Percentiles rank a stretch among this genome's conserved stretches.
phyloP scores from a whole-genome alignment of 2,113 vertebrate genomes.

The Mormoops blainvillei region DNA sequence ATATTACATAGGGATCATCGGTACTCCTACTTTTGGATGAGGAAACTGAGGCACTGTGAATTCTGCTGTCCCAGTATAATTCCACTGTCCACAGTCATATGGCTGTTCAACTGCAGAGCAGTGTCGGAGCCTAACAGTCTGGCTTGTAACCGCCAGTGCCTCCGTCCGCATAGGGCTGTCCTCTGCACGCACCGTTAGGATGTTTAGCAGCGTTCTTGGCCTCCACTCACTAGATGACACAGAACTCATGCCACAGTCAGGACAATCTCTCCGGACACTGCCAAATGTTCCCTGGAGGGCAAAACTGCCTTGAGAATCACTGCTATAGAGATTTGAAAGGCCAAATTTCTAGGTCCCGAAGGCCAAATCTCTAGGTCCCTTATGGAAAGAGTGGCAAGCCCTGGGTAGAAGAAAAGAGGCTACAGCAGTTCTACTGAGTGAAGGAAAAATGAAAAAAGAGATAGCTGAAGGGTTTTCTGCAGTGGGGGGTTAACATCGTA shows the following conservation, averaged over 20 bases:
- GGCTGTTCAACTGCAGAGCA: not conserved
- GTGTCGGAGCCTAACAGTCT: not conserved
- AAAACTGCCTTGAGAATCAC: not conserved
- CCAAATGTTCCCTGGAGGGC: not conserved
- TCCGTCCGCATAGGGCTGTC: not conserved
- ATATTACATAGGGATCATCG: not conserved
- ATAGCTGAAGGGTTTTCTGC: not conserved
- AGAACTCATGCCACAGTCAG: not conserved
- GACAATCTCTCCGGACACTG: not conserved
- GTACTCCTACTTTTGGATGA: not conserved
- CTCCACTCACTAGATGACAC: not conserved
- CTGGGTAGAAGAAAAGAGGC: not conserved
- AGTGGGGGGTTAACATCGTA: too few relatives aligned
- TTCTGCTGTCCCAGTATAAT: not conserved
- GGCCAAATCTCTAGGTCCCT: not conserved
- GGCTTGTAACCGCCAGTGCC: not conserved
- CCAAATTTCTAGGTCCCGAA: not conserved
- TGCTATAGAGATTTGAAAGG: not conserved
- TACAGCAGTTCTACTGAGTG: not conserved
- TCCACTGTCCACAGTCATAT: not conserved
- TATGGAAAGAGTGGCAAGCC: not conserved
- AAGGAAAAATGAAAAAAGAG: not conserved
- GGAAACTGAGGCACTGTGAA: not conserved
- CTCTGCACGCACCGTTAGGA: fast-evolving
- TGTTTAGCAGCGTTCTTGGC: not conserved